phyloP scores from a whole-genome alignment of 2,888 invertebrate species.

The Tetragnatha montana region DNA sequence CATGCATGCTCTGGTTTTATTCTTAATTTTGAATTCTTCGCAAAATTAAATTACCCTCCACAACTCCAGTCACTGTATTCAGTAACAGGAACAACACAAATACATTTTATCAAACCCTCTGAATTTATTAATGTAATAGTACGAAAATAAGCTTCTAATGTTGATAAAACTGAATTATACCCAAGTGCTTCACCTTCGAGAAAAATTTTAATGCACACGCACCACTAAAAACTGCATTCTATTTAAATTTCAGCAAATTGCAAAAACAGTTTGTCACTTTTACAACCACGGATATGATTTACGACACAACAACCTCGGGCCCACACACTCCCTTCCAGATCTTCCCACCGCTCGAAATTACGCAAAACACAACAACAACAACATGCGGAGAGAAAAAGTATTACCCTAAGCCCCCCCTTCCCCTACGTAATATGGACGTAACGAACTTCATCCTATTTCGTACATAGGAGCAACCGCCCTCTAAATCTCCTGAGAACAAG shows the following conservation, averaged over 20 bases:
- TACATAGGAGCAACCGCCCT: not conserved
- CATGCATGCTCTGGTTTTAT: too few species aligned
- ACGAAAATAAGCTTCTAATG: too few species aligned
- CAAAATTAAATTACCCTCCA: too few species aligned
- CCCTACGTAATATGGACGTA: not conserved
- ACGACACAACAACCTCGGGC: not conserved
- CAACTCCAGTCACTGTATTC: too few species aligned
- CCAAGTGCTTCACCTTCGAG: too few species aligned
- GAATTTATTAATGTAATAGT: too few species aligned
- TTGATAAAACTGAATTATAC: too few species aligned
- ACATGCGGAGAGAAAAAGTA: not conserved
- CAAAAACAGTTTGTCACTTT: not conserved
- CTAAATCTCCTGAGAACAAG: conserved; percentile 40
- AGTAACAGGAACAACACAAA: too few species aligned
- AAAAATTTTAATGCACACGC: not conserved
- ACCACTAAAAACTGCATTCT: not conserved
- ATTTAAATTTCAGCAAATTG: not conserved
- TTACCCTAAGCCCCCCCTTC: not conserved
- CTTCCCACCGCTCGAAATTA: not conserved
- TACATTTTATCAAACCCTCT: too few species aligned
- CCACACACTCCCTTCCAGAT: not conserved
- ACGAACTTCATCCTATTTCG: conserved; percentile 22
- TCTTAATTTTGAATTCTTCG: too few species aligned
- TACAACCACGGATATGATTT: not conserved
- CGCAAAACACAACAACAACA: not conserved